Conservation (phyloP, 1,140 invertebrate genomes). For the Anastrepha obliqua region DNA sequence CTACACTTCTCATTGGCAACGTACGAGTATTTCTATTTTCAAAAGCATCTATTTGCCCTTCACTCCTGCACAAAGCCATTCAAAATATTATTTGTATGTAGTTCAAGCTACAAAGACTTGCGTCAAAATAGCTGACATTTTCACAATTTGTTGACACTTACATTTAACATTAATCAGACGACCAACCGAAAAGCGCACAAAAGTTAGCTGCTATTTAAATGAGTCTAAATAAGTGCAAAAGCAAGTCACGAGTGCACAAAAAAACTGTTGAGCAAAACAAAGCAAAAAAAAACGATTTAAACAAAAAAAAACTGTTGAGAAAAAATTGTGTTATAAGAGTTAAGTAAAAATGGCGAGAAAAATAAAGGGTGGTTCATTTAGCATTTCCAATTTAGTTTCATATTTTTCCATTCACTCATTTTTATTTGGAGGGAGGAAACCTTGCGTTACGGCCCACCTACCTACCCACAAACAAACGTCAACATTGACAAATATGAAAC, state of each 20-base stretch:
- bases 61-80: neutral
- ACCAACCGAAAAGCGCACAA: neutral
- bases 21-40: neutral
- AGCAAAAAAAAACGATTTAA: too few relatives aligned
- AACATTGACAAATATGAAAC: too few relatives aligned
- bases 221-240: neutral
- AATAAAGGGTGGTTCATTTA: too few relatives aligned
- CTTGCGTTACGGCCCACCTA: too few relatives aligned
- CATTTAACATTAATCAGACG: slow-evolving; percentile 17
- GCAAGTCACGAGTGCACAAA: neutral
- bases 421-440: too few relatives aligned
- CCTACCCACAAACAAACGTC: too few relatives aligned
- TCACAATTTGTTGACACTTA: slow-evolving; percentile 27
- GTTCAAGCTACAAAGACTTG: neutral
- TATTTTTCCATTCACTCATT: too few relatives aligned
- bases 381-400: too few relatives aligned
- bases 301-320: too few relatives aligned
- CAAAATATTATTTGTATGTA: neutral
- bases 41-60: neutral
- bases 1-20: neutral
- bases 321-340: too few relatives aligned
- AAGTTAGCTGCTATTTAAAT: neutral
- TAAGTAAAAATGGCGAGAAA: too few relatives aligned
- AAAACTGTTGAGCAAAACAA: too few relatives aligned
- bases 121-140: slow-evolving; percentile 10